A percentile compares a stretch with the other conserved stretches of the same genome.
These are phyloP conservation scores for Trachemys scripta DNA, from an alignment of 2,113 vertebrate species.

Conservation along the genomic window DNA sequence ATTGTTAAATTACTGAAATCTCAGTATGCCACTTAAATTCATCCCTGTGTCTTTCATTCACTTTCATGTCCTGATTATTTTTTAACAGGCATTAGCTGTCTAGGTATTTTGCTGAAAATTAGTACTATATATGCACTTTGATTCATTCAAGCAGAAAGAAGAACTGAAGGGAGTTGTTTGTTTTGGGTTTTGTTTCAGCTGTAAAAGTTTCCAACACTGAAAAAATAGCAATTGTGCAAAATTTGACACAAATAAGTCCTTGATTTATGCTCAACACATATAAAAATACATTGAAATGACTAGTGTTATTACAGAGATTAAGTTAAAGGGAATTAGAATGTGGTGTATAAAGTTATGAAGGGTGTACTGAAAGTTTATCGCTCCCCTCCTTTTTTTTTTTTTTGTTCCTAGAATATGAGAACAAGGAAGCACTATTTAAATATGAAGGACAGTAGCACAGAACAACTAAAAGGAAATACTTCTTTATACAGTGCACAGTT, in stretches of 20 bases:
- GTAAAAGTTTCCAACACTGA: neutral
- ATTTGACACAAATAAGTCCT: neutral
- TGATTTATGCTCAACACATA: neutral
- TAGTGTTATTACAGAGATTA: no score
- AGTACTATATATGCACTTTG: neutral
- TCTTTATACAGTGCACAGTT: no score
- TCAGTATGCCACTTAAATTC: neutral
- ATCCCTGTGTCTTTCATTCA: neutral
- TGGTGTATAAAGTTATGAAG: no score
- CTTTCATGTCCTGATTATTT: neutral
- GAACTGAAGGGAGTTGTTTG: accelerated
- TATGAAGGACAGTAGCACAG: no score
- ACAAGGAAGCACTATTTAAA: no score
- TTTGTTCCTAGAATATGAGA: no score
- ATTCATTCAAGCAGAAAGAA: neutral
- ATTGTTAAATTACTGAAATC: neutral
- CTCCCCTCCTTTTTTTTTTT: no score
- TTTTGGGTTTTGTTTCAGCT: neutral
- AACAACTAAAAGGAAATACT: no score
- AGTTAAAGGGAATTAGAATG: no score
- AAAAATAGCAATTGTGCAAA: neutral
- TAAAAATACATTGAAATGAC: neutral
- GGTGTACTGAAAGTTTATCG: no score
- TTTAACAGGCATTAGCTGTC: neutral
- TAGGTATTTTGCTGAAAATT: neutral